A percentile compares a stretch with the other conserved stretches of the same genome.
These are phyloP conservation scores for Diglossa cyanea DNA, from an alignment of 2,797 vertebrate genomes.

Conservation along the genomic window DNA sequence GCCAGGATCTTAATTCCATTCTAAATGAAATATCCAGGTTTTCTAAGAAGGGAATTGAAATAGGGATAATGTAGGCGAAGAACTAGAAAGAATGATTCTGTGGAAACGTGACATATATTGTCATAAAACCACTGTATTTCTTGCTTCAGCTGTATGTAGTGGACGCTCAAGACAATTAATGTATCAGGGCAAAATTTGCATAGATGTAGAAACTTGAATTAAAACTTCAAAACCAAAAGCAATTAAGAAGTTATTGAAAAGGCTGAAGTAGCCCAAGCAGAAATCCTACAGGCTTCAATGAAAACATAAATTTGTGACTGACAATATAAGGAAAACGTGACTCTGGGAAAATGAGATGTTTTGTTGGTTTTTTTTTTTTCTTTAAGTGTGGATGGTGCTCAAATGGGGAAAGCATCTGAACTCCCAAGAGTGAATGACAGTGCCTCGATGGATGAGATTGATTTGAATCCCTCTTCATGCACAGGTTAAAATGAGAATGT, in stretches of 20 bases:
- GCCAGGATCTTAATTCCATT: not conserved
- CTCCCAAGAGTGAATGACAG: not conserved
- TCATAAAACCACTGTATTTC: not conserved
- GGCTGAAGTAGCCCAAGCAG: not conserved
- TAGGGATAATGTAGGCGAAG: not conserved
- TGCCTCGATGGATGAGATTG: not conserved
- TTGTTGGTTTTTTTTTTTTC: not conserved
- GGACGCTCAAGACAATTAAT: not conserved
- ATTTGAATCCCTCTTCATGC: not conserved
- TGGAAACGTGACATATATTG: not conserved
- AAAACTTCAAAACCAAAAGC: not conserved
- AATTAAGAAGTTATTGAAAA: not conserved
- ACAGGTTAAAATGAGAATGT: not conserved
- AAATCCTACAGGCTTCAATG: not conserved
- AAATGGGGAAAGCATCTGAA: not conserved
- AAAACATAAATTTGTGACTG: not conserved
- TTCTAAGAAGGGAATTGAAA: not conserved
- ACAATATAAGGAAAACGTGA: not conserved
- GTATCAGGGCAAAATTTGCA: not conserved
- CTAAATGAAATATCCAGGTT: not conserved
- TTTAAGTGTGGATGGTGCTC: not conserved
- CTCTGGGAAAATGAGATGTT: not conserved
- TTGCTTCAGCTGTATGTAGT: not conserved
- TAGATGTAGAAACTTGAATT: not conserved
- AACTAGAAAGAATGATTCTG: not conserved